Evolutionary conservation across 1,140 invertebrate genomes (phyloP).

Genomic region (Ruditapes philippinarum): DNA sequence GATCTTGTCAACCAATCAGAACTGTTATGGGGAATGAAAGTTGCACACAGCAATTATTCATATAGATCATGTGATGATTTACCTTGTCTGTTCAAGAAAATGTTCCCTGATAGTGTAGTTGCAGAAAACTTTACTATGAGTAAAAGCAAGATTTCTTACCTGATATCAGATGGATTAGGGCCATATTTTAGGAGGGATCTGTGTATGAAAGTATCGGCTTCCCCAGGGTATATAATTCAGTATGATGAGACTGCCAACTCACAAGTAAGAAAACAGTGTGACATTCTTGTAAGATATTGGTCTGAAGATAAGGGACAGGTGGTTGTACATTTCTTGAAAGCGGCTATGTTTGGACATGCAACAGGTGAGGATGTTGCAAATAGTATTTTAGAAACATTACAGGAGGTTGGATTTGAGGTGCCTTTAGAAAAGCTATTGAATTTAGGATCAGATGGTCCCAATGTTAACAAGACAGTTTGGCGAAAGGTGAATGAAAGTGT

Average conservation of each 20-base stretch:
- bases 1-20: not conserved
- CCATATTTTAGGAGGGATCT: slow-evolving; percentile 60
- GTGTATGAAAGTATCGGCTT: slow-evolving; percentile 29
- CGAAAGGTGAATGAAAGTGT: slow-evolving; percentile 70
- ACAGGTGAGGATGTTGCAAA: slow-evolving; percentile 37
- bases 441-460: slow-evolving; percentile 79
- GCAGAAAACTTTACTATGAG: slow-evolving; percentile 59
- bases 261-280: slow-evolving; percentile 60
- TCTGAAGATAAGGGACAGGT: slow-evolving; percentile 37
- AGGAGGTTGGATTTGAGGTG: slow-evolving; percentile 36
- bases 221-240: slow-evolving; percentile 20
- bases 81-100: slow-evolving; percentile 33
- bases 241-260: slow-evolving; percentile 55
- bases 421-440: slow-evolving; percentile 63
- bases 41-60: slow-evolving; percentile 23
- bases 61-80: slow-evolving; percentile 57
- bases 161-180: slow-evolving; percentile 67
- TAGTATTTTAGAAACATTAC: slow-evolving; percentile 49
- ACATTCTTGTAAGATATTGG: slow-evolving; percentile 60
- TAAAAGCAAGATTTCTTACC: slow-evolving; percentile 65
- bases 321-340: slow-evolving; percentile 34
- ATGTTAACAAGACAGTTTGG: slow-evolving; percentile 79
- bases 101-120: slow-evolving; percentile 54
- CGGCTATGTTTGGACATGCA: slow-evolving; percentile 56
- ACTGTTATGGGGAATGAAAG: slow-evolving; percentile 51